Evolutionary conservation across 2,888 invertebrate species (phyloP), one percentile per base, ranked within the genome.

Genomic region (Lutraria lutraria): DNA sequence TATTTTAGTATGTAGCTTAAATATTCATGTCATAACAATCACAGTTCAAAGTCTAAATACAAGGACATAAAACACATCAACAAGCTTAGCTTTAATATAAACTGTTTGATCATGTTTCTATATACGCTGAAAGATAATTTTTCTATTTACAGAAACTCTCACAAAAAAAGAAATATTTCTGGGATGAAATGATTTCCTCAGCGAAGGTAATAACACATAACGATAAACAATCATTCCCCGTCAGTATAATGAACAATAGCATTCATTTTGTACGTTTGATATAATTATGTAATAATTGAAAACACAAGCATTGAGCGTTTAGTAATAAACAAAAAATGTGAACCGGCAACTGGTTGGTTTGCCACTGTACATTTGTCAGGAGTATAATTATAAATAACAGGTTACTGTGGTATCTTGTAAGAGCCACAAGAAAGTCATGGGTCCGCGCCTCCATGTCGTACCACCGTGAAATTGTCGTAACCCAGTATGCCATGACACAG

Each of bases 261-360:
- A 25, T 68, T 68, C 25, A 68, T 68, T 63, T 4, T 25, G 8
- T 68, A 43, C 63, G 63, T 68, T 68, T 68, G 63, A 68, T 68
- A 25, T 68, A 68, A 68, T 68, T 68, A 68, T 68, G 63, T 68
- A 68, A 68, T 68, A 68, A 68, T 68, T 68, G 63, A 68, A 68
- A 68, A 68, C 63, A 68, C 63, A 68, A 68, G 25, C 25, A 25
- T 68, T 68, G 13, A n/a, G 12, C 2, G 25, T 4, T 12, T 25
- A 25, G 12, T 25, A 6, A 25, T 12, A 25, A 68, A 68, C 63
- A 68, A n/a, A 25, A n/a, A 43, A 43, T 25, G 63, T 6, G n/a
- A 8, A 25, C 63, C 25, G 25, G 25, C 21, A 25, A 12, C n/a
- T 25, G 63, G 0, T 6, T 68, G 63, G n/a, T 25, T 68, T 68